Percentiles rank a stretch among this genome's conserved stretches.
Evolutionary conservation across 2,888 invertebrate species (phyloP).

Genomic region (Andricus curvator): DNA sequence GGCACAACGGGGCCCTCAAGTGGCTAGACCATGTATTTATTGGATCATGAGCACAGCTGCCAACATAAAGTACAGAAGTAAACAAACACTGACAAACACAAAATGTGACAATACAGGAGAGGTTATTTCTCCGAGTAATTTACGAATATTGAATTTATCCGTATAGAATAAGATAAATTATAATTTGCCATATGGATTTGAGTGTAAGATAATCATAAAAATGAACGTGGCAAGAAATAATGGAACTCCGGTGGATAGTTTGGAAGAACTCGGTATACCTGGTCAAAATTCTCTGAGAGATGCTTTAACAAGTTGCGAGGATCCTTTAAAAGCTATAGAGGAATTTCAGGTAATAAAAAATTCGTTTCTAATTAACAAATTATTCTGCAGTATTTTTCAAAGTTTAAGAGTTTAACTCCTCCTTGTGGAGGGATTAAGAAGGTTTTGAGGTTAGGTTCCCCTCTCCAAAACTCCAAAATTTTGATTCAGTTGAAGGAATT

Average conservation of each 20-base stretch:
- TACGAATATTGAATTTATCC: not conserved
- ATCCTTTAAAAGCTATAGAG: conserved; percentile 98
- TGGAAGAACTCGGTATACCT: conserved; percentile 92
- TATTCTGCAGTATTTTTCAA: not conserved
- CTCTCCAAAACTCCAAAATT: too few species aligned
- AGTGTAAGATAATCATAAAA: conserved; percentile 38
- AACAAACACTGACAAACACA: too few species aligned
- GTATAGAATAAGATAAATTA: not conserved
- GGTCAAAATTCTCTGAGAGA: conserved; percentile 92
- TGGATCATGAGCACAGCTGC: too few species aligned
- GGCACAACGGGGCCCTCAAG: too few species aligned
- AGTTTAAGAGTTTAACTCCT: not conserved
- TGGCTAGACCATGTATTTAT: too few species aligned
- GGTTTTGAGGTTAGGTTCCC: not conserved
- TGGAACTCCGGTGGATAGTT: conserved; percentile 81
- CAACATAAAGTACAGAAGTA: too few species aligned
- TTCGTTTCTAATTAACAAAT: not conserved
- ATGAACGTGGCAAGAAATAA: conserved; percentile 71
- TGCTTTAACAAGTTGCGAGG: conserved; percentile 96
- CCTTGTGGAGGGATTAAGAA: not conserved
- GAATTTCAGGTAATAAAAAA: conserved; percentile 89
- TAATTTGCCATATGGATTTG: not conserved
- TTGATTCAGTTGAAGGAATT: too few species aligned
- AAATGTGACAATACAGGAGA: too few species aligned
- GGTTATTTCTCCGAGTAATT: not conserved